A percentile compares a stretch with the other conserved stretches of the same genome.
These are phyloP conservation scores for Campoplex capitator DNA, from an alignment of 2,888 invertebrate species.

Conservation along the genomic window DNA sequence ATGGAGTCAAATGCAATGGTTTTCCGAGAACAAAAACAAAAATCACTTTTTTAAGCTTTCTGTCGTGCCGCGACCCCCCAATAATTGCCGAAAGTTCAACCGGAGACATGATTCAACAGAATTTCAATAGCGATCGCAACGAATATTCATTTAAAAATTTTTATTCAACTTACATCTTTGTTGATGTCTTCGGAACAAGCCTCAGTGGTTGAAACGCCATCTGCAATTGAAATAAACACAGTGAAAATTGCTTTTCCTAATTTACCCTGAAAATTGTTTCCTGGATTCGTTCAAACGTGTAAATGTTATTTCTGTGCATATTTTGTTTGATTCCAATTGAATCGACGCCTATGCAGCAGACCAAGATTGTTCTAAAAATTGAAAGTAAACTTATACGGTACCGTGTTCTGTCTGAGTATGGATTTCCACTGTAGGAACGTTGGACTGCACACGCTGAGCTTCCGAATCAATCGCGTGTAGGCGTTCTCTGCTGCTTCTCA, in stretches of 20 bases:
- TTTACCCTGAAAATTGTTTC: too few species aligned
- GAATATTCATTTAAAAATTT: not conserved
- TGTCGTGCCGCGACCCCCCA: too few species aligned
- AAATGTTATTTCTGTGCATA: too few species aligned
- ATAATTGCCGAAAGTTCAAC: too few species aligned
- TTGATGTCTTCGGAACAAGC: slow-evolving; percentile 66
- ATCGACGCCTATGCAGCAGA: not conserved
- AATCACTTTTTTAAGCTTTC: too few species aligned
- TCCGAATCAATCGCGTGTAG: slow-evolving; percentile 87
- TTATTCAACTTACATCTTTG: slow-evolving; percentile 67
- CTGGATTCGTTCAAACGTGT: too few species aligned
- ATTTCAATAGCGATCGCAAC: not conserved
- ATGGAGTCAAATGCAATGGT: too few species aligned
- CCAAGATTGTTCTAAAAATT: not conserved
- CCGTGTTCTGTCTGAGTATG: slow-evolving; percentile 77
- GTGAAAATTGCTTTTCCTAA: too few species aligned
- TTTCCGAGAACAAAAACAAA: too few species aligned
- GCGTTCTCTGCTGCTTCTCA: slow-evolving; percentile 90
- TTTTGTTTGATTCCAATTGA: not conserved
- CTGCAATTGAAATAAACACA: slow-evolving; percentile 29
- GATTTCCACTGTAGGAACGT: slow-evolving; percentile 71
- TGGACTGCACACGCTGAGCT: slow-evolving; percentile 78
- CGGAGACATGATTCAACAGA: too few species aligned
- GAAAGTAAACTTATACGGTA: slow-evolving; percentile 61
- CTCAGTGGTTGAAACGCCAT: slow-evolving; percentile 51